A percentile compares a stretch with the other conserved stretches of the same genome.
Conservation (phyloP, 2,888 invertebrate species). For the Ormyrus labotus region DNA sequence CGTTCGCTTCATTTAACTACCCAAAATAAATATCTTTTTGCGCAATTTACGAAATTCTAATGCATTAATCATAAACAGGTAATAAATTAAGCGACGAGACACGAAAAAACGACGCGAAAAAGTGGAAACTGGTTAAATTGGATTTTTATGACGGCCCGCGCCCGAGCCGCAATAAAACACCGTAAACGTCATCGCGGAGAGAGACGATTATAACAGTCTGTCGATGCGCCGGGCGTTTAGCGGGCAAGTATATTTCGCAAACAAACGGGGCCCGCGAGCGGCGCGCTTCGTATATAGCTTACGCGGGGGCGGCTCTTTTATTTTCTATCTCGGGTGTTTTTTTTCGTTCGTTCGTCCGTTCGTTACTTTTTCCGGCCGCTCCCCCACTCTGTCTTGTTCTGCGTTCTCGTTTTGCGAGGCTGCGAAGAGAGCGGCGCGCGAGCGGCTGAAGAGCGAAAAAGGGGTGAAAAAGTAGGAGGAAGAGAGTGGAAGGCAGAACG, state of each 20-base stretch:
- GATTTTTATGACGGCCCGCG: background rate
- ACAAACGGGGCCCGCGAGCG: background rate
- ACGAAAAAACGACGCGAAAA: too few relatives aligned
- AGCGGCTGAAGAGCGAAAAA: constrained; percentile 47
- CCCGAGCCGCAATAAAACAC: constrained; percentile 4
- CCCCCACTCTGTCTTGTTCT: background rate
- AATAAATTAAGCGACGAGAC: too few relatives aligned
- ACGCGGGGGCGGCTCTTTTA: background rate
- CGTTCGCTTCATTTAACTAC: too few relatives aligned
- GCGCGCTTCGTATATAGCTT: background rate
- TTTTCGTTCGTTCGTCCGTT: background rate
- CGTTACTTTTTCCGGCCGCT: too few relatives aligned
- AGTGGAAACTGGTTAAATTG: background rate
- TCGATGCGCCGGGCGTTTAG: constrained; percentile 19
- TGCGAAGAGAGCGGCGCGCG: constrained; percentile 10
- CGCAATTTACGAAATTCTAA: too few relatives aligned
- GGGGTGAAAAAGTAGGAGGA: constrained; percentile 48
- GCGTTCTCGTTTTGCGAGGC: background rate
- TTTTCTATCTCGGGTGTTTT: constrained; percentile 16
- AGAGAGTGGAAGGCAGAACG: constrained; percentile 44
- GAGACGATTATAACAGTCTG: constrained; percentile 8
- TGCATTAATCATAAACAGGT: too few relatives aligned
- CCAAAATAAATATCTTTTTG: too few relatives aligned
- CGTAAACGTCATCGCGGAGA: background rate
- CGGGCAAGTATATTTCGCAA: constrained; percentile 2